phyloP scores from a whole-genome alignment of 2,888 invertebrate species.

The Tenthredo notha region DNA sequence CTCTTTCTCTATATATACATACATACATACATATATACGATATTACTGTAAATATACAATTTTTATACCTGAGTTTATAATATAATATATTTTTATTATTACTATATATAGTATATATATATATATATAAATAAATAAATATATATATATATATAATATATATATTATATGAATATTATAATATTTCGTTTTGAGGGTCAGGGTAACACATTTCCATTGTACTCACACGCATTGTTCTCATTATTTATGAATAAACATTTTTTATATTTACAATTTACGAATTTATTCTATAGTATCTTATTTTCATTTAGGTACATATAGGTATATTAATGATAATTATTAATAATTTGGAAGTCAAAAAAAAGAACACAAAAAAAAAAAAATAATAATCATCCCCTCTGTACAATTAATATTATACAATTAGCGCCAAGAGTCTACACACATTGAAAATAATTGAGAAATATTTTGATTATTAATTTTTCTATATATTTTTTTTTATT shows the following conservation, averaged over 20 bases:
- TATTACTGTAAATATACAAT: constrained; percentile 68
- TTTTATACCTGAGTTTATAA: constrained; percentile 69
- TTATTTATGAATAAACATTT: constrained; percentile 67
- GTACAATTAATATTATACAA: not conserved
- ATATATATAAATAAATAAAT: no score
- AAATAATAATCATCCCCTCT: not conserved
- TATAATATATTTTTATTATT: constrained; percentile 62
- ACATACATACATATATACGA: not conserved
- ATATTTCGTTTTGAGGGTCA: constrained; percentile 64
- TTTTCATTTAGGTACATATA: not conserved
- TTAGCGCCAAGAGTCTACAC: constrained; percentile 10
- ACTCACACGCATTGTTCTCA: constrained; percentile 67
- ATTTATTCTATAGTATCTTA: not conserved
- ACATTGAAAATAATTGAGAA: not conserved
- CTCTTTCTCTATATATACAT: not conserved
- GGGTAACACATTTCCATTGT: constrained; percentile 67
- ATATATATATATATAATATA: no score
- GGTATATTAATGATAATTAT: not conserved
- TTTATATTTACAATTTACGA: constrained; percentile 55
- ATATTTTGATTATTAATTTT: not conserved
- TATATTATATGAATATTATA: constrained; percentile 38
- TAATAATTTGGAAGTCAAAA: not conserved
- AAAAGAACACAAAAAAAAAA: not conserved
- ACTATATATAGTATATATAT: constrained; percentile 19
- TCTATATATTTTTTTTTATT: not conserved